Base-by-base conservation (phyloP, 1,140 invertebrate species). In the Brachionus rotundiformis region DNA sequence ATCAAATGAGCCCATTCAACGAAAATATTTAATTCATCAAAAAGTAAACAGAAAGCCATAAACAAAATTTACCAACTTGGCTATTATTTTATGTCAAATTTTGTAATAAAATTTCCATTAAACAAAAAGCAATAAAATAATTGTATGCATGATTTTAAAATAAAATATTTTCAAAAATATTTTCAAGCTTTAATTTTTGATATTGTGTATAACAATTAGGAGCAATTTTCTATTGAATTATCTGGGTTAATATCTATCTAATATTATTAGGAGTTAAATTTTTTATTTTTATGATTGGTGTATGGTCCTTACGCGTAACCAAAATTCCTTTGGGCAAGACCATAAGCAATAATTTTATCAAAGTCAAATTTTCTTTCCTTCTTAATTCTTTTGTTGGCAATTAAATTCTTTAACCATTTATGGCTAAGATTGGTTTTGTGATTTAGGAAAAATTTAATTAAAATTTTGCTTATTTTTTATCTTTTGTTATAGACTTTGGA, bases 21-120 rank as follows among this genome's bases (percentile, higher is more conserved):
- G 76, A 54, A 79, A 63, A 25, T 79, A 79, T 16, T 39, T 79
- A 25, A 79, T 79, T 31, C 76, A 61, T 63, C 73, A 77, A 77
- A 47, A 13, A 27, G 23, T 36, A 7, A 68, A 19, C 63, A 68
- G n/a, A 36, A 68, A 68, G 29, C 10, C 29, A 10, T 63, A 33
- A n/a, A n/a, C n/a, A n/a, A 63, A 63, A 63, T n/a, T 33, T 63
- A 29, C 2, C 29, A 63, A n/a, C 25, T 63, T 63, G 11, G 25
- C 29, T 41, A 27, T 63, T 63, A n/a, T n/a, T 63, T 63, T 63
- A 11, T 63, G 25, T 63, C 29, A 33, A n/a, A 63, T 29, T 5
- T 63, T 63, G 61, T 63, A 63, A 63, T 63, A 29, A 63, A 63
- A 29, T 29, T 29, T 33, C 61, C 61, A 63, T 63, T 33, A 63